Evolutionary conservation across 2,113 vertebrate genomes (phyloP).

Genomic region (Ranitomeya imitator): DNA sequence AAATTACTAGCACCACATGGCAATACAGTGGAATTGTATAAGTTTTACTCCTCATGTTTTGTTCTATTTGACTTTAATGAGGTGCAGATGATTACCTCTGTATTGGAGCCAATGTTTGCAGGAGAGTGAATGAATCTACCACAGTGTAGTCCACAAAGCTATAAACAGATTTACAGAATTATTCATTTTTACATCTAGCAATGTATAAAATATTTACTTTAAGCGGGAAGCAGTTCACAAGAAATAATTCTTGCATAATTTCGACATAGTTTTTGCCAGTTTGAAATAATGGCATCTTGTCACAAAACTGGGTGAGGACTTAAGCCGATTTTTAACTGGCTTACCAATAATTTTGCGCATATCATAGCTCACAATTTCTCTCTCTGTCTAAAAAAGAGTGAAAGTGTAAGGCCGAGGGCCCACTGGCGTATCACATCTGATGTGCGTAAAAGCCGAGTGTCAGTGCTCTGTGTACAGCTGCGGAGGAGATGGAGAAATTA

Average conservation of each 20-base stretch:
- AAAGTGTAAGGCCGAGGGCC: too few relatives aligned
- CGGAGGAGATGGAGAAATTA: too few relatives aligned
- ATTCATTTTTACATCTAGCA: neutral
- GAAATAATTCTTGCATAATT: neutral
- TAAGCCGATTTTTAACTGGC: neutral
- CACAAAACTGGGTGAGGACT: neutral
- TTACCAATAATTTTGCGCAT: neutral
- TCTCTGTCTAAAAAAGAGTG: too few relatives aligned
- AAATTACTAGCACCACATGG: slow-evolving; percentile 8
- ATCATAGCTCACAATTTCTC: too few relatives aligned
- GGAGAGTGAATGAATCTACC: neutral
- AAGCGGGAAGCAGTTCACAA: neutral
- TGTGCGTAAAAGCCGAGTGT: too few relatives aligned
- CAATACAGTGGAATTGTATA: neutral
- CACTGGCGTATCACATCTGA: too few relatives aligned
- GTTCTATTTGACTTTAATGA: slow-evolving; percentile 32
- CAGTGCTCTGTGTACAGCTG: too few relatives aligned
- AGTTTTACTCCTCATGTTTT: slow-evolving; percentile 23
- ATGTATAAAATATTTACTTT: neutral
- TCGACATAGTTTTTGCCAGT: neutral
- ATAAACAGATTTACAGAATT: neutral
- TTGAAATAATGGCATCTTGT: neutral
- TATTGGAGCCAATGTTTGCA: neutral
- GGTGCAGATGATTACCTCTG: neutral
- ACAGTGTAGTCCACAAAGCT: neutral